phyloP scores from a whole-genome alignment of 2,888 invertebrate species.

The Drosophila subquinaria region DNA sequence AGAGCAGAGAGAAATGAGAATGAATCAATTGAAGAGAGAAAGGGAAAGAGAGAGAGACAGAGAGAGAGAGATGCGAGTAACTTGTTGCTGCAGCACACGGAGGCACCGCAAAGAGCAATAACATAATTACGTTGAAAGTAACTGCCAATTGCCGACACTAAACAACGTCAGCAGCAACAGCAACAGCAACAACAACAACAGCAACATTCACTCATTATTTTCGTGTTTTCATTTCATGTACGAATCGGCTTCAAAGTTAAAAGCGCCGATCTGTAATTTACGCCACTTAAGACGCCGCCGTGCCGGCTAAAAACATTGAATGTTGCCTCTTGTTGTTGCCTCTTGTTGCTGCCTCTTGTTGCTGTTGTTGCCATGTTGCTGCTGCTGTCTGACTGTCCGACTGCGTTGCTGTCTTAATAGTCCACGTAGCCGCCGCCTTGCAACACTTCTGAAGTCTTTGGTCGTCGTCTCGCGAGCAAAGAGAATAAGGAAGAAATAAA shows the following conservation, averaged over 20 bases:
- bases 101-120: conserved; percentile 66
- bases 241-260: conserved; percentile 86
- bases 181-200: conserved; percentile 47
- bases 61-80: conserved; percentile 24
- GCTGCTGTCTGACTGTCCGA: conserved; percentile 35
- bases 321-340: conserved; percentile 52
- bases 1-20: background rate
- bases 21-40: background rate
- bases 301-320: conserved; percentile 71
- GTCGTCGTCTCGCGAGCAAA: conserved; percentile 1
- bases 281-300: conserved; percentile 84
- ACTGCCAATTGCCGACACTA: conserved; percentile 76
- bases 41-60: background rate
- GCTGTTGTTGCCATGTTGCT: conserved; percentile 47
- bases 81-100: conserved; percentile 51
- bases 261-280: conserved; percentile 86
- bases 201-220: conserved; percentile 83
- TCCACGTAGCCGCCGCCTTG: conserved; percentile 59
- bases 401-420: conserved; percentile 70
- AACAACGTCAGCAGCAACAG: conserved; percentile 62
- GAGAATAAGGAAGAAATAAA: conserved; percentile 1
- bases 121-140: conserved; percentile 75
- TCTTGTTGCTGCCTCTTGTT: conserved; percentile 49
- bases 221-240: conserved; percentile 85
- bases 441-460: conserved; percentile 59